phyloP scores from a whole-genome alignment of 2,113 vertebrate species.

The Hypomesus transpacificus region DNA sequence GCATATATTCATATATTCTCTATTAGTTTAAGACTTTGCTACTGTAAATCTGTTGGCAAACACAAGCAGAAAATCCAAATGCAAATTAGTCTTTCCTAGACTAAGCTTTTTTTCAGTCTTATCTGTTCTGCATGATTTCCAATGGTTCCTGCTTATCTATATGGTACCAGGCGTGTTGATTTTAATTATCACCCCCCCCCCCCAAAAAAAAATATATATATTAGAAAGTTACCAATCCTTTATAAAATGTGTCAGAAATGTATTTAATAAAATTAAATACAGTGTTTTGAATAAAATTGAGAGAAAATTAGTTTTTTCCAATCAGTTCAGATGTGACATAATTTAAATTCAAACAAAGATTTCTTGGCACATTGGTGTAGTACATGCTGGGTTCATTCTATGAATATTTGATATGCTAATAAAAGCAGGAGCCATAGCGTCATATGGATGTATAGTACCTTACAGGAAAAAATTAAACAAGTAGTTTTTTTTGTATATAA shows the following conservation, averaged over 20 bases:
- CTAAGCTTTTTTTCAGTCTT: background rate
- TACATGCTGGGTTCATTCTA: no score
- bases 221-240: background rate
- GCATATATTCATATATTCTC: conserved; percentile 19
- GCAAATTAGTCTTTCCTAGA: conserved; percentile 1
- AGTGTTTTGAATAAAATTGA: no score
- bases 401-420: no score
- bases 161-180: no score
- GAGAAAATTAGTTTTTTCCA: no score
- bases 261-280: no score
- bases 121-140: background rate
- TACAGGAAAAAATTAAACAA: background rate
- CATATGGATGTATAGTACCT: background rate
- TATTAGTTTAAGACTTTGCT: conserved; percentile 9
- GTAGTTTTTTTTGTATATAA: background rate
- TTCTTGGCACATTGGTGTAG: no score
- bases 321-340: no score
- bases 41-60: conserved; percentile 14
- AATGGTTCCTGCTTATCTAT: background rate
- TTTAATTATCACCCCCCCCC: no score
- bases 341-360: no score
- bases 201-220: background rate
- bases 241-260: no score
- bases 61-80: conserved; percentile 25
- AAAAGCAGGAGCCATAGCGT: no score